Conservation (phyloP, 2,888 invertebrate genomes). For the Ichneumon xanthorius region DNA sequence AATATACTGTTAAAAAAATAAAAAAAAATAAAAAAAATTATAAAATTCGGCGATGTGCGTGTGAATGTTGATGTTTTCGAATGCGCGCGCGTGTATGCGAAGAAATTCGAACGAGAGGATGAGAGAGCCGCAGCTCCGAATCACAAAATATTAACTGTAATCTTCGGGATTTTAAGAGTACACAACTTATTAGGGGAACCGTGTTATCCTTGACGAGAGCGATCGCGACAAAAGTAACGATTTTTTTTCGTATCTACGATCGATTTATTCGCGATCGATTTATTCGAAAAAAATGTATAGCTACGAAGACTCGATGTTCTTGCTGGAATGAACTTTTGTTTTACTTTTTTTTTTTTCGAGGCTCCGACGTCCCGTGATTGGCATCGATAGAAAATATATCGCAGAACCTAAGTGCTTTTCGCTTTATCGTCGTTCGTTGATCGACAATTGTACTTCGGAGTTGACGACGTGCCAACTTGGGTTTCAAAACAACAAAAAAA, state of each 20-base stretch:
- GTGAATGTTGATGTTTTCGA: constrained; percentile 30
- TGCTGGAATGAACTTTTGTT: not conserved
- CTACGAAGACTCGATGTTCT: not conserved
- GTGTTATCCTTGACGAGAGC: constrained; percentile 2
- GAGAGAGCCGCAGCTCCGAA: constrained; percentile 16
- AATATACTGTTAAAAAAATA: constrained; percentile 39
- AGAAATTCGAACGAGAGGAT: not conserved
- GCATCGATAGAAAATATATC: constrained; percentile 9
- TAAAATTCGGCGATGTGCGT: constrained; percentile 6
- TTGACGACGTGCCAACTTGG: constrained; percentile 36
- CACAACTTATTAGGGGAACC: not conserved
- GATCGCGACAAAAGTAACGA: not conserved
- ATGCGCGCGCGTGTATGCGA: not conserved
- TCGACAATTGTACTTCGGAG: constrained; percentile 48
- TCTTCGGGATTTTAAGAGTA: constrained; percentile 32
- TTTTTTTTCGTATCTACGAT: not conserved
- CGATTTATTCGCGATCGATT: not conserved
- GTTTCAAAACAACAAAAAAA: constrained; percentile 29
- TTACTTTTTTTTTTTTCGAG: not conserved
- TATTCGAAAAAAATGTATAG: not conserved
- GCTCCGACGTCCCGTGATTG: not conserved
- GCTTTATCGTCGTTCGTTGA: constrained; percentile 51
- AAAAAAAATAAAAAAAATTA: not conserved
- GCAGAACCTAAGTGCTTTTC: constrained; percentile 52
- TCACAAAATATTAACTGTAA: constrained; percentile 19